phyloP scores from a whole-genome alignment of 2,888 invertebrate genomes.

The Gnatocerus cornutus region DNA sequence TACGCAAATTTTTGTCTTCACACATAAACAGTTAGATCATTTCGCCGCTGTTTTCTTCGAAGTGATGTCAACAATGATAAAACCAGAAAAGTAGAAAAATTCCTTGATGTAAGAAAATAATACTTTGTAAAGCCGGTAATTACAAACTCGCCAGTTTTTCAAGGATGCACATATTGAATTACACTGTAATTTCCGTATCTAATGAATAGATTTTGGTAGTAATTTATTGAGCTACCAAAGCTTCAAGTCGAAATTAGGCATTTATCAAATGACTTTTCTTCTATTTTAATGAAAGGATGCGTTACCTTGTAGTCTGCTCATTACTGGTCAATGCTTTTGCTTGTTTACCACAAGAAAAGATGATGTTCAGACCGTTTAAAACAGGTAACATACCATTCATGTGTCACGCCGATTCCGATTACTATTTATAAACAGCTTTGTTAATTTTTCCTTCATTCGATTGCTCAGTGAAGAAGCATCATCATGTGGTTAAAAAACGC shows the following conservation, averaged over 20 bases:
- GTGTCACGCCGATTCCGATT: conserved; percentile 54
- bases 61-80: background rate
- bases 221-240: conserved; percentile 2
- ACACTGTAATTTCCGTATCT: conserved; percentile 4
- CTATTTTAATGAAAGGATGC: background rate
- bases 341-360: conserved; percentile 25
- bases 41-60: background rate
- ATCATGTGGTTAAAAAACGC: conserved; percentile 9
- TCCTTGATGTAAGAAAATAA: background rate
- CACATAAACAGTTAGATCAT: background rate
- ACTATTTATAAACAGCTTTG: conserved; percentile 57
- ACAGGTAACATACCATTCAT: conserved; percentile 36
- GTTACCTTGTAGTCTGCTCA: conserved; percentile 19
- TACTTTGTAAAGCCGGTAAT: background rate
- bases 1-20: background rate
- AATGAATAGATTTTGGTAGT: conserved; percentile 8
- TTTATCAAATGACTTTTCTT: background rate
- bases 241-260: background rate
- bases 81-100: background rate
- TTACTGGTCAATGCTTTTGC: conserved; percentile 32
- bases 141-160: background rate
- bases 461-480: conserved; percentile 10
- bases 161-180: conserved; percentile 8
- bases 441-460: conserved; percentile 52
- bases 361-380: conserved; percentile 23